Evolutionary conservation across 2,113 vertebrate genomes (phyloP), one percentile per base, ranked within the genome.

Genomic region (Phyllostomus discolor): DNA sequence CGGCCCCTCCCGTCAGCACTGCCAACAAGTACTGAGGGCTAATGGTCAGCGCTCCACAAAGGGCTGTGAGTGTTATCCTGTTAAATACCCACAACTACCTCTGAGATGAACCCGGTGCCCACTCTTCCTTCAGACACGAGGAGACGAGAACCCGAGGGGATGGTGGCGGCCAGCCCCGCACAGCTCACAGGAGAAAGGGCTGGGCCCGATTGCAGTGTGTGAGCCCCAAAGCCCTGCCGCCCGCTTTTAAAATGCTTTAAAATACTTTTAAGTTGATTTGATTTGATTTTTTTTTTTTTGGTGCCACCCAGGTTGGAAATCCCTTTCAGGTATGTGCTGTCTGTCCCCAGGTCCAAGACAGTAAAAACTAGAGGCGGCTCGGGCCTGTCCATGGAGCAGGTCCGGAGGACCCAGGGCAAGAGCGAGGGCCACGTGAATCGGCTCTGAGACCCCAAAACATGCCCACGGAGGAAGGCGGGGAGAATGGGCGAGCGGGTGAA

Each of bases 11-110:
- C 8, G 4, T 19, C 33, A 62, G 57, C 7, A 10, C 0, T 10
- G 16, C 38, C 72, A 33, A 35, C 4, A 1, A 35, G 16, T 0
- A 4, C 2, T 4, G 62, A n/a, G 20, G 17, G 52, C 16, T 1
- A 16, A 26, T 1, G 24, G 3, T 33, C n/a, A 46, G 31, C 26
- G 33, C 46, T 6, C 14, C 1, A 9, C 1, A 35, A 67, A 88
- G 22, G 46, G 14, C 5, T 84, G 10, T 10, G 81, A 38, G 48
- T 1, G 19, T 4, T 2, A 33, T 12, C 15, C 50, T 10, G 11
- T 48, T 5, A 72, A 17, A 20, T 2, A 14, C 14, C 54, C n/a
- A 16, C 22, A 17, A 10, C 0, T 0, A 2, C 1, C 70, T 70
- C 12, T 24, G 66, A 84, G 38, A 28, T 33, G 66, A 81, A 81